phyloP scores from a whole-genome alignment of 30 jellyfish, hydroid and myxozoan species.

The Aurelia sp. region DNA sequence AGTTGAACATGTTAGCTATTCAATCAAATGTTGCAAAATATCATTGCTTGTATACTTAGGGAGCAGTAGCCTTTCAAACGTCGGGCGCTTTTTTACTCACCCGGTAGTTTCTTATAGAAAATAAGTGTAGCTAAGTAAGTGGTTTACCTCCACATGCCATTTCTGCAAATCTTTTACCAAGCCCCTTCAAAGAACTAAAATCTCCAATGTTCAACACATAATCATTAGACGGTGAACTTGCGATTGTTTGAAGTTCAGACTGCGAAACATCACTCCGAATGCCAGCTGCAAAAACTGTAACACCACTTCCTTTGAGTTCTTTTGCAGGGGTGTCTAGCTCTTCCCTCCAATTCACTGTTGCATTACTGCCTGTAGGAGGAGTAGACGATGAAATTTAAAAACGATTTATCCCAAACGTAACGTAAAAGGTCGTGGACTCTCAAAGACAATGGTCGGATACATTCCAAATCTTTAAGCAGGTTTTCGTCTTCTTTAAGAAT shows the following conservation, averaged over 20 bases:
- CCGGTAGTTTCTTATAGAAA: no score
- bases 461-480: no score
- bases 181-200: not conserved
- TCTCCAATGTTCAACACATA: slow-evolving; percentile 2
- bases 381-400: not conserved
- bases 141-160: slow-evolving; percentile 37
- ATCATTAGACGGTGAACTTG: slow-evolving; percentile 31
- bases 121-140: no score
- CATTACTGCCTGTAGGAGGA: slow-evolving; percentile 15
- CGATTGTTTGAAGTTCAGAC: slow-evolving; percentile 10
- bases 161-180: slow-evolving; percentile 21
- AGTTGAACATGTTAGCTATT: no score
- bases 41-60: no score
- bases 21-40: no score
- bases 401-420: not conserved
- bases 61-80: no score
- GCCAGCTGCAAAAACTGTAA: slow-evolving; percentile 16
- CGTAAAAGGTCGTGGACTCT: not conserved
- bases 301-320: slow-evolving; percentile 8
- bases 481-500: no score
- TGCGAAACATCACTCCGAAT: slow-evolving; percentile 12
- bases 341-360: slow-evolving; percentile 27
- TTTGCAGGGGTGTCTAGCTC: slow-evolving; percentile 7
- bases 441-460: no score
- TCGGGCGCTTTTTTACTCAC: no score